Conservation (phyloP, 2,113 vertebrate species). For the Cariama cristata region DNA sequence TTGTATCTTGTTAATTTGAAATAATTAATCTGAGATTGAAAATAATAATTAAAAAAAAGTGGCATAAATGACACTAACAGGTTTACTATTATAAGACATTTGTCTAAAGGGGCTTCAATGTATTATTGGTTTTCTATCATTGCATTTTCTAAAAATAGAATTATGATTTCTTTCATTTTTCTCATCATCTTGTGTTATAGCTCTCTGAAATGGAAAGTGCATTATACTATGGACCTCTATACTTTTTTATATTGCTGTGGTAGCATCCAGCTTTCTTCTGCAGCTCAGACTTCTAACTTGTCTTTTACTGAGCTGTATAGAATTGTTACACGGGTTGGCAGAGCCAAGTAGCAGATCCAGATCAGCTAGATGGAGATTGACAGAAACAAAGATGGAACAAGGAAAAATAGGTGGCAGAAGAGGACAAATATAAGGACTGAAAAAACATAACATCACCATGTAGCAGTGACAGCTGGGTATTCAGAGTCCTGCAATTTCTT, state of each 20-base stretch:
- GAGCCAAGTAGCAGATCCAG: not conserved
- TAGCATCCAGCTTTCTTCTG: not conserved
- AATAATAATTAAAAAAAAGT: constrained; percentile 14
- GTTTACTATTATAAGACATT: constrained; percentile 42
- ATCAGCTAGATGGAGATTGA: not conserved
- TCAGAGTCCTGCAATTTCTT: not conserved
- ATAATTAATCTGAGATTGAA: constrained; percentile 16
- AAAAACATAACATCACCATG: not conserved
- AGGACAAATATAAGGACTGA: not conserved
- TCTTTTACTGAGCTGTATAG: not conserved
- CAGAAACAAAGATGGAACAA: not conserved
- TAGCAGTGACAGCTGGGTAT: not conserved
- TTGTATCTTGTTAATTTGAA: constrained; percentile 45
- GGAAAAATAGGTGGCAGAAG: not conserved
- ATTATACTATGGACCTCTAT: not conserved
- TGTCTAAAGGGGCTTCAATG: constrained; percentile 22
- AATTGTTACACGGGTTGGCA: not conserved
- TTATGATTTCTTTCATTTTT: constrained; percentile 30
- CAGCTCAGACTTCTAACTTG: not conserved
- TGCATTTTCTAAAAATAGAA: constrained; percentile 49
- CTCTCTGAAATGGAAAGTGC: constrained; percentile 27
- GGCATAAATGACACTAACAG: not conserved
- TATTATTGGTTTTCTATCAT: constrained; percentile 41
- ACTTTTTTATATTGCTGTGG: not conserved
- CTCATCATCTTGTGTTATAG: not conserved